Evolutionary conservation across 2,797 vertebrate genomes (phyloP).

Genomic region (Syndactyla subalaris): DNA sequence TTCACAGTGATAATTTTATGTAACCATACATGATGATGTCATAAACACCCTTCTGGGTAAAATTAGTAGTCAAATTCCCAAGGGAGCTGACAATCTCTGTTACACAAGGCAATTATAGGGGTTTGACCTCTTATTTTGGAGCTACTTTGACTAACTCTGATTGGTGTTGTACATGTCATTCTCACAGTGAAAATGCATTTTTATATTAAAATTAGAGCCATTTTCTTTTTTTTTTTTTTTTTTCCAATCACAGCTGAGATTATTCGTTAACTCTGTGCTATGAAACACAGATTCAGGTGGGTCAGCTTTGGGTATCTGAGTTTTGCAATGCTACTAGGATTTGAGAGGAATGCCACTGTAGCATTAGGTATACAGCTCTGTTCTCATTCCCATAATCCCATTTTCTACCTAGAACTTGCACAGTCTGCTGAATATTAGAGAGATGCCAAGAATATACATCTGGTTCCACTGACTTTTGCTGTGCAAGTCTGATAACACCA

Average conservation of each 20-base stretch:
- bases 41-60: not conserved
- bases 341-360: not conserved
- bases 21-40: not conserved
- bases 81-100: not conserved
- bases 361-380: not conserved
- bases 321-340: accelerated
- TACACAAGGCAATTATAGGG: not conserved
- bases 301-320: not conserved
- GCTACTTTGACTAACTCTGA: not conserved
- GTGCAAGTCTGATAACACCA: not conserved
- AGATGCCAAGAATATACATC: not conserved
- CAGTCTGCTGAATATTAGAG: not conserved
- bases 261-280: not conserved
- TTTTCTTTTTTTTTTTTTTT: not conserved
- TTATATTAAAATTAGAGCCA: not conserved
- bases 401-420: not conserved
- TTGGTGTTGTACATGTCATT: not conserved
- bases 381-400: not conserved
- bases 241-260: not conserved
- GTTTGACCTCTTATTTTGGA: not conserved
- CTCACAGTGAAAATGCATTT: not conserved
- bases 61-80: not conserved
- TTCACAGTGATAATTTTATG: not conserved
- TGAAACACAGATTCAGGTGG: not conserved
- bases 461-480: not conserved